These are phyloP conservation scores for Lophius americanus DNA, from an alignment of 2,797 vertebrate species.

Conservation along the genomic window DNA sequence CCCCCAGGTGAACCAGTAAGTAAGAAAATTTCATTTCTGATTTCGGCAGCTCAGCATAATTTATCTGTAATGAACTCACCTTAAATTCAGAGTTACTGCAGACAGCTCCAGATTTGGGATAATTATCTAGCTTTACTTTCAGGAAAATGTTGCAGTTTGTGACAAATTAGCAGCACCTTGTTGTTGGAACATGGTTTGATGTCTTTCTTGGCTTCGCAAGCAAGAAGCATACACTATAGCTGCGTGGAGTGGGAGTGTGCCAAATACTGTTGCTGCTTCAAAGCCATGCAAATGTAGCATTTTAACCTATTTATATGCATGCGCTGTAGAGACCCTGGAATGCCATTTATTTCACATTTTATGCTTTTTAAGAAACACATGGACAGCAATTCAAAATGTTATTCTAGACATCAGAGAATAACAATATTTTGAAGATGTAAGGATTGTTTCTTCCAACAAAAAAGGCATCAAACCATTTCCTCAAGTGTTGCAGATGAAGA, in stretches of 20 bases:
- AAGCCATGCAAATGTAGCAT: constrained; percentile 29
- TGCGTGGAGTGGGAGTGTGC: constrained; percentile 7
- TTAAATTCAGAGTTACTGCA: constrained; percentile 24
- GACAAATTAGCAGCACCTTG: constrained; percentile 44
- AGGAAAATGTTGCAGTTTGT: constrained; percentile 33
- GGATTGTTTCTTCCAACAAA: constrained; percentile 23
- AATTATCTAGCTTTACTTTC: constrained; percentile 42
- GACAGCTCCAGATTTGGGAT: constrained; percentile 24
- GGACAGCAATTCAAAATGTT: constrained; percentile 23
- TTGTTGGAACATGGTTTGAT: constrained; percentile 38
- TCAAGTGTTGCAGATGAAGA: constrained; percentile 38
- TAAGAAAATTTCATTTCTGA: constrained; percentile 53
- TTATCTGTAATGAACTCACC: constrained; percentile 24
- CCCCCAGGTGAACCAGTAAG: constrained; percentile 95
- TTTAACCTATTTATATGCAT: constrained; percentile 30
- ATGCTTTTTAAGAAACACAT: constrained; percentile 24
- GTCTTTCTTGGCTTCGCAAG: constrained; percentile 28
- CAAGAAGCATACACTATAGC: constrained; percentile 23
- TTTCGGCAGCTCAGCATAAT: constrained; percentile 29
- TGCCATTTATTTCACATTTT: constrained; percentile 22
- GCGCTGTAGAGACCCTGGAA: constrained; percentile 26
- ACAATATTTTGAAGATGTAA: constrained; percentile 32
- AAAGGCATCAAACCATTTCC: constrained; percentile 48
- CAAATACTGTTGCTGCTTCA: constrained; percentile 20
- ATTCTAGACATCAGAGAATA: constrained; percentile 31